phyloP scores from a whole-genome alignment of 2,888 invertebrate species.

The Noctua comes region DNA sequence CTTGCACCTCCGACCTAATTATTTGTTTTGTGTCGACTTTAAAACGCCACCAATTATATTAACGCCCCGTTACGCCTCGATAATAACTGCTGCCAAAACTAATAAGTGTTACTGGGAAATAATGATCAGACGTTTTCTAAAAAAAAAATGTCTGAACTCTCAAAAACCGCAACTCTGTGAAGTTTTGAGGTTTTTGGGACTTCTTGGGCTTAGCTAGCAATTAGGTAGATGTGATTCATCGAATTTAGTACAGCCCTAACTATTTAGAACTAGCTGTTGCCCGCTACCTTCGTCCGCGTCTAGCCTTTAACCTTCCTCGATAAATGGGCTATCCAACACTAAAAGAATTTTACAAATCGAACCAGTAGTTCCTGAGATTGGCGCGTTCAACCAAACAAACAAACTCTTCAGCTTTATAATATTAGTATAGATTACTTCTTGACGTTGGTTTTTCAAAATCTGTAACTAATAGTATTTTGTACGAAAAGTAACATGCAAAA shows the following conservation, averaged over 20 bases:
- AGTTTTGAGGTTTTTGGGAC: background rate
- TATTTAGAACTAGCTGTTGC: too few relatives aligned
- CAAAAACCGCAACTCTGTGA: background rate
- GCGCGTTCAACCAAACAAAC: too few relatives aligned
- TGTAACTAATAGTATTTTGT: background rate
- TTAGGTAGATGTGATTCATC: background rate
- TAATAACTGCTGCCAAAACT: constrained; percentile 42
- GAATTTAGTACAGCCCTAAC: background rate
- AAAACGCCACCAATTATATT: constrained; percentile 79
- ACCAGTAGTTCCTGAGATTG: too few relatives aligned
- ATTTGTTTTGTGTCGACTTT: constrained; percentile 83
- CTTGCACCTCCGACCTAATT: constrained; percentile 76
- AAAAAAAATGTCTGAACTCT: background rate
- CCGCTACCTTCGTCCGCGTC: too few relatives aligned
- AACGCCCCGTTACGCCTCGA: constrained; percentile 56
- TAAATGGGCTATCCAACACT: too few relatives aligned
- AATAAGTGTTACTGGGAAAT: constrained; percentile 17
- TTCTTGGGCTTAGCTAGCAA: too few relatives aligned
- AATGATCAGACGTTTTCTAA: background rate
- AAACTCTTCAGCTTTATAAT: too few relatives aligned
- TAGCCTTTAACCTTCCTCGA: too few relatives aligned
- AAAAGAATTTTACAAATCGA: too few relatives aligned
- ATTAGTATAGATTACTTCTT: background rate
- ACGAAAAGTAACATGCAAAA: background rate
- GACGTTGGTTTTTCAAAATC: background rate